phyloP scores from a whole-genome alignment of 2,797 vertebrate genomes.

The Channallabes apus region DNA sequence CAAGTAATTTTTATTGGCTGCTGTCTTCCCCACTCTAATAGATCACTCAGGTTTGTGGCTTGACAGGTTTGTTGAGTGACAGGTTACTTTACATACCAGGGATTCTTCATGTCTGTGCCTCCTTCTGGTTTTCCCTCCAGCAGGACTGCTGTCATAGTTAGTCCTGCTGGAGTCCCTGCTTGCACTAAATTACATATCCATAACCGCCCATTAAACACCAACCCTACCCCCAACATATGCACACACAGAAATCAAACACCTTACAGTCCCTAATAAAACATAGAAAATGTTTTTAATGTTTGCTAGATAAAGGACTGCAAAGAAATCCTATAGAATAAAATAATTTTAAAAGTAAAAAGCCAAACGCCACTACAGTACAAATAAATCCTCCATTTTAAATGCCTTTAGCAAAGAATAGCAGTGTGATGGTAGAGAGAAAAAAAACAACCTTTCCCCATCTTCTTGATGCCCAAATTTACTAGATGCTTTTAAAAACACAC shows the following conservation, averaged over 20 bases:
- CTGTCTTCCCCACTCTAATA: too few species aligned
- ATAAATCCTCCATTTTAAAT: constrained; percentile 65
- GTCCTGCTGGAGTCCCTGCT: too few species aligned
- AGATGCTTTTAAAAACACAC: constrained; percentile 65
- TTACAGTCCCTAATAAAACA: constrained; percentile 56
- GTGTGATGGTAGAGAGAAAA: constrained; percentile 70
- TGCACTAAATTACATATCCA: background rate
- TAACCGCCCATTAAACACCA: constrained; percentile 4
- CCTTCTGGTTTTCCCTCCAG: too few species aligned
- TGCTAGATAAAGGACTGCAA: constrained; percentile 55
- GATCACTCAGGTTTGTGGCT: too few species aligned
- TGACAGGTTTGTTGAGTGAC: too few species aligned
- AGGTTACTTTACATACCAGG: too few species aligned
- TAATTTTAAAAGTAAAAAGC: constrained; percentile 62
- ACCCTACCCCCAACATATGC: constrained; percentile 30
- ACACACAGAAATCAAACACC: constrained; percentile 61
- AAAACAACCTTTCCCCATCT: constrained; percentile 60
- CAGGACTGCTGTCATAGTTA: too few species aligned
- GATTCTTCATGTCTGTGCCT: too few species aligned
- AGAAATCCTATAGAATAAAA: constrained; percentile 60
- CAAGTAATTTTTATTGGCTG: too few species aligned
- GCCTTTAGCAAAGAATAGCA: constrained; percentile 70
- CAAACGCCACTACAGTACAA: constrained; percentile 70
- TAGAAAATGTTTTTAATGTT: constrained; percentile 57
- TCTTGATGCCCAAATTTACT: constrained; percentile 59